Evolutionary conservation across 2,888 invertebrate genomes (phyloP), one percentile per base, ranked within the genome.

Genomic region (Auanema sp.): DNA sequence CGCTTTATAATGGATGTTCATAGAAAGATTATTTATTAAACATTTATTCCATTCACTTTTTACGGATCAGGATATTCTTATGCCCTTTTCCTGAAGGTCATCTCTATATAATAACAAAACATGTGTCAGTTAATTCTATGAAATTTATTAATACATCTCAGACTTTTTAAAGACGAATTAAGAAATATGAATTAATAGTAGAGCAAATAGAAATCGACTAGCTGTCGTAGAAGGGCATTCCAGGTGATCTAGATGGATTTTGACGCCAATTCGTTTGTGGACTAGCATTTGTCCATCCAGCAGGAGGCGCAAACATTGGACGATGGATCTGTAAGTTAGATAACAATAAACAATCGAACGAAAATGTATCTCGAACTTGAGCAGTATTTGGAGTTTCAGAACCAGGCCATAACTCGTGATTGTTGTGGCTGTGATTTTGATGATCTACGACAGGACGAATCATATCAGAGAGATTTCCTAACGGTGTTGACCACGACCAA

Each of bases 151-250:
- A 33, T 33, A 33, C 33, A 33, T 33, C 33, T 33, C 33, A 33
- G 33, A 33, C 33, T 33, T 33, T 33, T 33, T 33, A 33, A 33
- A 33, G 33, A 33, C 33, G 33, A 33, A 33, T 33, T 33, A 33
- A 33, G 33, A 33, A 33, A 33, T 33, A 33, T 33, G 33, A 33
- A 33, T 33, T 33, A 33, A 33, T 33, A 33, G 33, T 33, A 33
- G 33, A 33, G 33, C 33, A 33, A 33, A 33, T 33, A 33, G 33
- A 33, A 33, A 33, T 33, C 33, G 47, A 47, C 47, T 47, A 47
- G 47, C 47, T 47, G 47, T 47, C 47, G 21, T 18, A 47, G 47
- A 18, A 47, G 47, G 47, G 47, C 47, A 47, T 47, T 47, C 47
- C 47, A 21, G 47, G 47, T 16, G 47, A 47, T 47, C 47, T 47